These are phyloP conservation scores for Balanococcus diminutus DNA, from an alignment of 2,888 invertebrate species.

Conservation along the genomic window DNA sequence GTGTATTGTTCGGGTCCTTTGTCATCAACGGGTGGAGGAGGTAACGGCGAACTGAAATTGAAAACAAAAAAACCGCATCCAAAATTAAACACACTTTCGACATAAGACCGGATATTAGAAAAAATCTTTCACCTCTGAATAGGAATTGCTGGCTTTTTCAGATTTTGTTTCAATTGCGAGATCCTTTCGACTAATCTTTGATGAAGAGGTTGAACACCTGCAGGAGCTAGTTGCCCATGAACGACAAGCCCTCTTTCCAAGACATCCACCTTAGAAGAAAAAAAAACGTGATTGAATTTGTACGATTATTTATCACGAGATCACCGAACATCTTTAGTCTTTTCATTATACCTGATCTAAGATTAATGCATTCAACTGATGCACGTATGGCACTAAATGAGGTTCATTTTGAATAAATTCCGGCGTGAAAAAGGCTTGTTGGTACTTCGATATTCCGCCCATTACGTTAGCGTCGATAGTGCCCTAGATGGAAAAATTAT, in stretches of 20 bases:
- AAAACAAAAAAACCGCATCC: not conserved
- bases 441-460: slow-evolving; percentile 93
- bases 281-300: no score
- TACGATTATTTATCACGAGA: no score
- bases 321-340: not conserved
- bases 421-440: slow-evolving; percentile 88
- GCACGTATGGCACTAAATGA: slow-evolving; percentile 67
- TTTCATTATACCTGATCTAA: slow-evolving; percentile 69
- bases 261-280: slow-evolving; percentile 61
- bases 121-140: slow-evolving; percentile 54
- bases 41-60: slow-evolving; percentile 78
- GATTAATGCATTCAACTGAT: slow-evolving; percentile 72
- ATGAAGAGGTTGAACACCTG: slow-evolving; percentile 89
- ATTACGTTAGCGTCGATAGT: slow-evolving; percentile 96
- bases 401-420: slow-evolving; percentile 73
- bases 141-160: slow-evolving; percentile 56
- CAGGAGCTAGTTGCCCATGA: slow-evolving; percentile 84
- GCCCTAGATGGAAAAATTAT: slow-evolving; percentile 67
- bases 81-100: no score
- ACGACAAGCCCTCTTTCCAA: slow-evolving; percentile 83
- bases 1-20: slow-evolving; percentile 61
- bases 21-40: slow-evolving; percentile 77
- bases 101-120: not conserved
- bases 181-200: slow-evolving; percentile 87
- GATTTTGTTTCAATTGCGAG: slow-evolving; percentile 65